phyloP scores from a whole-genome alignment of 2,113 vertebrate genomes.

The Prietella phreatophila region DNA sequence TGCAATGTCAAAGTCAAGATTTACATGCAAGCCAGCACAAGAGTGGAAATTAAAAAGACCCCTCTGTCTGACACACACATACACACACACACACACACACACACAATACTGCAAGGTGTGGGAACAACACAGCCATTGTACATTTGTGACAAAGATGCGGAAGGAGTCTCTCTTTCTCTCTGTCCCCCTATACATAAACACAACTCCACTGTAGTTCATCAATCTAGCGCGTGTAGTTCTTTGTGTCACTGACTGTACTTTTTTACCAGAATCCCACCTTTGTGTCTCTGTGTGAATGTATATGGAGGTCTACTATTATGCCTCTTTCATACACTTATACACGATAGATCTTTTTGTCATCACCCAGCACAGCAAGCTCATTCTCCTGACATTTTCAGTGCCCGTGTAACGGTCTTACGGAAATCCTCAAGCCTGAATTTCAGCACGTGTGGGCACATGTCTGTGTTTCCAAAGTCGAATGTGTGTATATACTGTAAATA shows the following conservation, averaged over 20 bases:
- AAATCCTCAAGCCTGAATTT: conserved; percentile 69
- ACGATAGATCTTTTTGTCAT: neutral
- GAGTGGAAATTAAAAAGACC: conserved; percentile 3
- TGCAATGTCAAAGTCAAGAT: neutral
- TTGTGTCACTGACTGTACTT: conserved; percentile 12
- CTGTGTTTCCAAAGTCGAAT: neutral
- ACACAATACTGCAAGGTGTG: conserved; percentile 24
- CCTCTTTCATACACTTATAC: neutral
- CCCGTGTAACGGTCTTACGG: conserved; percentile 66
- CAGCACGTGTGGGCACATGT: conserved; percentile 1
- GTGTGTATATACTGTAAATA: neutral
- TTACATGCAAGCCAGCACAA: conserved; percentile 9
- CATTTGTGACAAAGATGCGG: conserved; percentile 34
- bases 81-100: neutral
- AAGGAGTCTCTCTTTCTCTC: conserved; percentile 21
- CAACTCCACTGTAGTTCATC: conserved; percentile 1
- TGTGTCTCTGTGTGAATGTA: conserved; percentile 13
- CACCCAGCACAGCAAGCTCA: conserved; percentile 7
- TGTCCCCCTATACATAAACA: conserved; percentile 9
- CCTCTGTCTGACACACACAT: conserved; percentile 2
- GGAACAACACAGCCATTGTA: conserved; percentile 35
- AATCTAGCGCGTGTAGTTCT: conserved; percentile 2
- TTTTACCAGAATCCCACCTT: neutral
- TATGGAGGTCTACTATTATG: neutral
- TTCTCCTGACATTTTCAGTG: conserved; percentile 60